Evolutionary conservation across 2,113 vertebrate species (phyloP).

Genomic region (Cygnus buccinator): DNA sequence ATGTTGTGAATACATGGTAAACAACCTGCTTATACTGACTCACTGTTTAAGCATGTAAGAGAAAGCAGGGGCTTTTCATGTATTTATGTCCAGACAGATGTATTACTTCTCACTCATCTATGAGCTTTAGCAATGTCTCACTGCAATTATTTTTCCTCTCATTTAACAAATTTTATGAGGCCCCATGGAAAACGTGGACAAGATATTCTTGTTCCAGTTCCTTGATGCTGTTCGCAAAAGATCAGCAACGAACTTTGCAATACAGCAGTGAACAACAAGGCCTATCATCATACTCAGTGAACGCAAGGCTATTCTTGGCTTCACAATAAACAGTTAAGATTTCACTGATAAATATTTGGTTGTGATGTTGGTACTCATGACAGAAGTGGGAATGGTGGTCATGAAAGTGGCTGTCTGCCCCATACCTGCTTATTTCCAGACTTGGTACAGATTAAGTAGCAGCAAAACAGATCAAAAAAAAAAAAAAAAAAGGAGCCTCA

Average conservation of each 20-base stretch:
- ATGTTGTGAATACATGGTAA: constrained; percentile 44
- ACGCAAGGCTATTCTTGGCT: neutral
- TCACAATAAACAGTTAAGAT: neutral
- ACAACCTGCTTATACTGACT: constrained; percentile 48
- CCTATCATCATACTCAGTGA: neutral
- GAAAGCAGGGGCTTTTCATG: constrained; percentile 17
- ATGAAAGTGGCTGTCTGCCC: neutral
- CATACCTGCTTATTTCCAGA: neutral
- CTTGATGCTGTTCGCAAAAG: neutral
- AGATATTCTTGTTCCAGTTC: neutral
- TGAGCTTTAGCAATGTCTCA: neutral
- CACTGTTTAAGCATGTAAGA: constrained; percentile 3
- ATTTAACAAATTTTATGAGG: constrained; percentile 4
- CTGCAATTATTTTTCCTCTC: constrained; percentile 9
- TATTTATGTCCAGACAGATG: neutral
- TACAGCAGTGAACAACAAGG: neutral
- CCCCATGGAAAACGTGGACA: neutral
- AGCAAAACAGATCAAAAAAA: neutral
- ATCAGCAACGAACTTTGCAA: neutral
- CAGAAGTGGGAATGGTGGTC: neutral
- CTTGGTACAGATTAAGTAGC: neutral
- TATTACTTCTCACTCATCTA: neutral
- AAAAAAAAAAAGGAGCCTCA: neutral
- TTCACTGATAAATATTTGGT: neutral
- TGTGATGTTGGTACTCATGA: neutral